Evolutionary conservation across 2,113 vertebrate genomes (phyloP), one percentile per base, ranked within the genome.

Genomic region (Xenopus laevis): DNA sequence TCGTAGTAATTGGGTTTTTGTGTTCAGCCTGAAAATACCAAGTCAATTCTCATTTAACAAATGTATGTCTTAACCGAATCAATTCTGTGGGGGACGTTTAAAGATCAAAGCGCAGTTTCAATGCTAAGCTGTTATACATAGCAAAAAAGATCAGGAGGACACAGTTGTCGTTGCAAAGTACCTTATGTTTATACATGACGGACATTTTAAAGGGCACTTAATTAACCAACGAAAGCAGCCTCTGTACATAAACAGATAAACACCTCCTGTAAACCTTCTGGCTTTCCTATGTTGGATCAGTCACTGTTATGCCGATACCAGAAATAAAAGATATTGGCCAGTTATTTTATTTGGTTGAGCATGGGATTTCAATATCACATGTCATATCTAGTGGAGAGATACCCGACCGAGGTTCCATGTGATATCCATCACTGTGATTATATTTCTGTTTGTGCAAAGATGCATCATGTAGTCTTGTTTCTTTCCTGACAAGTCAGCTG

Each of bases 31-130:
- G 68, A 50, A 75, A 75, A 75, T 68, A 68, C 57, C 73, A 75
- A 75, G 73, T 75, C 65, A 75, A 68, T 75, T 75, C 73, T 75
- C 73, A 74, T 75, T 75, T 75, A 75, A 58, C 60, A 75, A 75
- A 75, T 75, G 73, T 75, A 75, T 75, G 73, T 68, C 73, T 75
- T 75, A 68, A 75, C 23, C 52, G 57, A 75, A 75, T 75, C 73
- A 75, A 75, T 75, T 62, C 65, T 53, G 46, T 47, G 45, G 73
- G 72, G 73, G 73, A 68, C 73, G 62, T 75, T 68, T 75, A 75
- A 75, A 75, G 73, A 75, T 62, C 65, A 75, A 74, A 67, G 73
- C 55, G 21, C 57, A 33, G 65, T 68, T 50, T 62, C 72, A 33
- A 65, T 44, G 13, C 71, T 30, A 60, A 68, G 73, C 57, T 68